Evolutionary conservation across 2,797 vertebrate species (phyloP), one percentile per base, ranked within the genome.

Genomic region (Sebastes iracundus): DNA sequence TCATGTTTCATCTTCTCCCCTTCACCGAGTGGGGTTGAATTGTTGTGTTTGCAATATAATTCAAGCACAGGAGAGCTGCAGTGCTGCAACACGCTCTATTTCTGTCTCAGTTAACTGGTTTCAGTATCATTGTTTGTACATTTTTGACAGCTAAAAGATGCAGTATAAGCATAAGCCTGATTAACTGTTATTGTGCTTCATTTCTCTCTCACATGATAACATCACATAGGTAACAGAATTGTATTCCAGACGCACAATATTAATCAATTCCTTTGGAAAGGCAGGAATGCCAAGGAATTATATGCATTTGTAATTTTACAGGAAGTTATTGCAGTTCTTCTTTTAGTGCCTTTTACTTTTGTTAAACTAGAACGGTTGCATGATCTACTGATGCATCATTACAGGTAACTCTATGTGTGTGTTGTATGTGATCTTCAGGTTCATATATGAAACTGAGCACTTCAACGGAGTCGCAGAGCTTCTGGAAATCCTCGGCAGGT

Each of bases 361-460:
- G 14, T 14, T 18, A 1, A 28, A 23, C 13, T 63, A 9, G 1
- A 35, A 71, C 9, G 23, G 23, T 9, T 25, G 2, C 16, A 2
- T 46, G 6, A 38, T 42, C 23, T 67, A 22, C 10, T 59, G 10
- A 77, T 20, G 28, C 4, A 22, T 75, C 12, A 30, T 63, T 33
- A 22, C 0, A 49, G 13, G 8, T 75, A 52, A 12, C 18, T 62
- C 5, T 65, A 10, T 75, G 16, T 72, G 30, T 82, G 55, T 84
- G 35, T 65, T 75, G 1, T 79, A 4, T 74, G 16, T 73, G 52
- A 25, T 71, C 13, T 82, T 25, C 75, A 98, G 97, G 91, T 98
- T 98, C 95, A 98, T 98, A 89, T 98, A 98, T 84, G 97, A 98
- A 93, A 96, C 96, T 23, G 97, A 98, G 91, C 97, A 97, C 92